Conservation (phyloP, 2,797 vertebrate species). For the Ateles fusciceps region DNA sequence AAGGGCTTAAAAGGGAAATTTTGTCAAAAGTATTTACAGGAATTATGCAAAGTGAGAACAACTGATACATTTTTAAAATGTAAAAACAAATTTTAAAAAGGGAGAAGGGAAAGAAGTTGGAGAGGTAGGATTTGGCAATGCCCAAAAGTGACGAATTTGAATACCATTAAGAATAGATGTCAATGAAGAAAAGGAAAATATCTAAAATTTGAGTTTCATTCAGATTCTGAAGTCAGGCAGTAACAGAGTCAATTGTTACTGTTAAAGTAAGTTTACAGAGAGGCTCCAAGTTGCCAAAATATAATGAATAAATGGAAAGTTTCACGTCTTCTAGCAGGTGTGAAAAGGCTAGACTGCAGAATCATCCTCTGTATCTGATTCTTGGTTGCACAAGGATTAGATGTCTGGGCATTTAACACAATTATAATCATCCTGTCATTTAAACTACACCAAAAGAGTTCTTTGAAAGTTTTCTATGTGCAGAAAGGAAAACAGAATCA, state of each 20-base stretch:
- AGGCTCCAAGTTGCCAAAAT: not conserved
- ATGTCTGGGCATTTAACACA: not conserved
- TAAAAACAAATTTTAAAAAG: too few species aligned
- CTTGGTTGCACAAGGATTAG: not conserved
- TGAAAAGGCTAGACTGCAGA: not conserved
- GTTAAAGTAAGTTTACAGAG: not conserved
- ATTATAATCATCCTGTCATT: not conserved
- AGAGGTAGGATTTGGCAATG: not conserved
- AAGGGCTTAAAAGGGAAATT: not conserved
- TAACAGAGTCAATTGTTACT: not conserved
- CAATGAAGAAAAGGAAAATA: not conserved
- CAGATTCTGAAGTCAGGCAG: not conserved
- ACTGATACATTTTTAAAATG: not conserved
- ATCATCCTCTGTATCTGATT: not conserved
- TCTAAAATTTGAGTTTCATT: slow-evolving; percentile 9
- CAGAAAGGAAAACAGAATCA: not conserved
- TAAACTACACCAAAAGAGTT: not conserved
- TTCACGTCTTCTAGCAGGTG: not conserved
- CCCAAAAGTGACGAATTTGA: not conserved
- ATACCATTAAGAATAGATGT: not conserved
- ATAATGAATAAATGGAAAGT: not conserved
- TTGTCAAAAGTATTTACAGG: not conserved
- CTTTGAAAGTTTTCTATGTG: not conserved
- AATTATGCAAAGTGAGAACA: not conserved
- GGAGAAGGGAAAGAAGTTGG: not conserved